Conservation (phyloP, 2,888 invertebrate genomes). For the Drosophila birchii region DNA sequence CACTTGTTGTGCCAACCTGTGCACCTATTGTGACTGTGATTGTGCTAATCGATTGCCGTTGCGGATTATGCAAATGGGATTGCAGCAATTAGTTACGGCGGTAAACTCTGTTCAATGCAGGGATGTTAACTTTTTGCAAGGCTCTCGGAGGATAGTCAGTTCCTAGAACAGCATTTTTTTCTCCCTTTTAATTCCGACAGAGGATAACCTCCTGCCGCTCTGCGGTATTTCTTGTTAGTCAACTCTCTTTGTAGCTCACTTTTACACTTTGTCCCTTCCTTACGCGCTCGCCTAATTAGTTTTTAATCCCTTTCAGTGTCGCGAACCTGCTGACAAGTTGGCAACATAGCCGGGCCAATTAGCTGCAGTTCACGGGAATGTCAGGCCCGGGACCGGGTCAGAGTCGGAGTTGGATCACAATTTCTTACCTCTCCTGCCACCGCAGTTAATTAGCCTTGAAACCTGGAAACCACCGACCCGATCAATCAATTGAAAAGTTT, state of each 20-base stretch:
- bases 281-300: constrained; percentile 57
- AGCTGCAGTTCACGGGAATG: constrained; percentile 32
- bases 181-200: neutral
- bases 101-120: constrained; percentile 19
- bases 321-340: constrained; percentile 36
- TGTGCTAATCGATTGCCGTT: constrained; percentile 48
- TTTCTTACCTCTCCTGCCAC: constrained; percentile 16
- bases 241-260: constrained; percentile 23
- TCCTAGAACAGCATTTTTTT: constrained; percentile 3
- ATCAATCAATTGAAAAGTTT: constrained; percentile 77
- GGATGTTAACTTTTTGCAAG: constrained; percentile 14
- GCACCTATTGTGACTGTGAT: constrained; percentile 33
- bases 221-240: constrained; percentile 22
- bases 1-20: constrained; percentile 54
- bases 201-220: constrained; percentile 4
- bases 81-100: constrained; percentile 46
- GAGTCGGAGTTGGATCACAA: neutral
- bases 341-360: constrained; percentile 12
- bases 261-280: constrained; percentile 11
- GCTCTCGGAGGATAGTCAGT: neutral
- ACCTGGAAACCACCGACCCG: constrained; percentile 36
- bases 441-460: constrained; percentile 72
- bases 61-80: constrained; percentile 67
- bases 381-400: neutral
- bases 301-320: constrained; percentile 56